Percentiles rank a stretch among this genome's conserved stretches.
These are phyloP conservation scores for Percina caprodes DNA, from an alignment of 2,113 vertebrate genomes.

Conservation along the genomic window DNA sequence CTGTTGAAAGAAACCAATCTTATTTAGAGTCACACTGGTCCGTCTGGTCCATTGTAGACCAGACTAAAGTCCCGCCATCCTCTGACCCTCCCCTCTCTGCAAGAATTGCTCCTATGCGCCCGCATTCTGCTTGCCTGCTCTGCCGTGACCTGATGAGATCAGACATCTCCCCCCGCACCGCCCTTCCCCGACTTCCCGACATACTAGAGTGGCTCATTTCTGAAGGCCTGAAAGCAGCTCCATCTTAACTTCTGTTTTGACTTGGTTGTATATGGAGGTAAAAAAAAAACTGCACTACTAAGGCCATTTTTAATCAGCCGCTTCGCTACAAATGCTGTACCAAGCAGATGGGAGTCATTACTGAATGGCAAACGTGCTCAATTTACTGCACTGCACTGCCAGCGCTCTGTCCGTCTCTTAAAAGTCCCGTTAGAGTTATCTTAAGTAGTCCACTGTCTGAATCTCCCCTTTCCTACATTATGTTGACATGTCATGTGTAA, in stretches of 20 bases:
- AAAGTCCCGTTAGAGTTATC: conserved; percentile 49
- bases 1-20: background rate
- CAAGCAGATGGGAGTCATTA: conserved; percentile 81
- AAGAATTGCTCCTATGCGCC: conserved; percentile 37
- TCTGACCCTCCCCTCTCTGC: conserved; percentile 4
- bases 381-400: conserved; percentile 68
- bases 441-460: conserved; percentile 45
- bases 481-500: conserved; percentile 45
- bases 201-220: conserved; percentile 54
- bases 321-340: conserved; percentile 63
- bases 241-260: conserved; percentile 75
- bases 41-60: background rate
- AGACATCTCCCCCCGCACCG: conserved; percentile 44
- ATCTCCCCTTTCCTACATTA: conserved; percentile 41
- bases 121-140: conserved; percentile 63
- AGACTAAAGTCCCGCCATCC: conserved; percentile 30
- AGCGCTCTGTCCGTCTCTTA: conserved; percentile 48
- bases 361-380: conserved; percentile 72
- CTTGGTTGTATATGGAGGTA: conserved; percentile 28
- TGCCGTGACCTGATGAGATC: conserved; percentile 75
- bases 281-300: conserved; percentile 46
- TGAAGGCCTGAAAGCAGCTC: conserved; percentile 60
- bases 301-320: conserved; percentile 74
- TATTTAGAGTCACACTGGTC: background rate
- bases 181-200: conserved; percentile 22